These are phyloP conservation scores for Pan paniscus DNA, from an alignment of 2,113 vertebrate species.

Conservation along the genomic window DNA sequence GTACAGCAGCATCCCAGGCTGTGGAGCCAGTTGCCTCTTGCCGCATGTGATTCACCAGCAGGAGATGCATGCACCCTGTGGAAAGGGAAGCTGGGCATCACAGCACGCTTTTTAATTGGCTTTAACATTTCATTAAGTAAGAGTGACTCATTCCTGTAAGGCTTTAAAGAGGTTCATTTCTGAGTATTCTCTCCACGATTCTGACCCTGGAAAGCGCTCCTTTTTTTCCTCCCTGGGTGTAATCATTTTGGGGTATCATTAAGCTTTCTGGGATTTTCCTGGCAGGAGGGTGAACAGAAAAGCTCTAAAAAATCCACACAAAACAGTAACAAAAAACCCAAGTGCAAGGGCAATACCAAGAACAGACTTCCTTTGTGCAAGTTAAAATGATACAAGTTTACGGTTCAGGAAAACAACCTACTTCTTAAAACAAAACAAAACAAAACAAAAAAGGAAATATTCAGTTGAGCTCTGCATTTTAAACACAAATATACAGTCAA, in stretches of 20 bases:
- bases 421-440: not conserved
- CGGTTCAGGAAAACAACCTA: slow-evolving; percentile 63
- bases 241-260: slow-evolving; percentile 32
- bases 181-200: not conserved
- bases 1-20: not conserved
- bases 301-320: not conserved
- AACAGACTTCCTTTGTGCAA: slow-evolving; percentile 63
- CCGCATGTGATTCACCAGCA: not conserved
- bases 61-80: not conserved
- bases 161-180: not conserved
- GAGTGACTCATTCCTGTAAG: not conserved
- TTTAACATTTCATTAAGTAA: not conserved
- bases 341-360: slow-evolving; percentile 60
- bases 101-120: not conserved
- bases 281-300: slow-evolving; percentile 47
- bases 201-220: not conserved
- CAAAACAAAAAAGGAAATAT: slow-evolving; percentile 44
- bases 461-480: slow-evolving; percentile 48
- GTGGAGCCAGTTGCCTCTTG: not conserved
- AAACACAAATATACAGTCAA: slow-evolving; percentile 68
- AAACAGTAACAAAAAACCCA: not conserved
- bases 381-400: slow-evolving; percentile 56
- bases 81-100: not conserved
- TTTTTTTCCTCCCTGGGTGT: not conserved
- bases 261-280: slow-evolving; percentile 44